A percentile compares a stretch with the other conserved stretches of the same genome.
These are phyloP conservation scores for Geococcyx californianus DNA, from an alignment of 2,113 vertebrate species.

Conservation along the genomic window DNA sequence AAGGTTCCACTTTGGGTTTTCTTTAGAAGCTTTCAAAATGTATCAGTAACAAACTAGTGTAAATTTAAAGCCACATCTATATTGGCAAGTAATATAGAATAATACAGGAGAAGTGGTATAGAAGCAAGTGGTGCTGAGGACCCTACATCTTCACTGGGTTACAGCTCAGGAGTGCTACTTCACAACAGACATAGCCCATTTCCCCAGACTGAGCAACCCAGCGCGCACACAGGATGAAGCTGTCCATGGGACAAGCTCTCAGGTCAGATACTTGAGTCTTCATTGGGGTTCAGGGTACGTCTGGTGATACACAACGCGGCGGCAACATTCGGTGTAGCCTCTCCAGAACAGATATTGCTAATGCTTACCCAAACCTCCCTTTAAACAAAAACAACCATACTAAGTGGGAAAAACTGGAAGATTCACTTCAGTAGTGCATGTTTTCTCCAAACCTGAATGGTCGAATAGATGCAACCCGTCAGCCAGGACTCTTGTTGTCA, in stretches of 20 bases:
- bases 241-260: background rate
- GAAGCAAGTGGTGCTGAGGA: background rate
- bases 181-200: background rate
- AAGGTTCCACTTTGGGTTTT: background rate
- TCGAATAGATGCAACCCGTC: background rate
- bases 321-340: background rate
- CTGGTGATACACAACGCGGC: accelerated
- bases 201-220: background rate
- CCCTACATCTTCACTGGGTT: background rate
- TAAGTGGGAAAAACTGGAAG: accelerated
- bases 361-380: background rate
- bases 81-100: background rate
- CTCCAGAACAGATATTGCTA: background rate
- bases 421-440: background rate
- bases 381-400: background rate
- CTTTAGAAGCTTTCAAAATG: background rate
- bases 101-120: background rate
- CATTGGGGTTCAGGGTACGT: accelerated
- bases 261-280: background rate
- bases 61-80: background rate
- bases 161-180: background rate
- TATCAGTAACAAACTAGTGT: background rate
- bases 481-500: background rate
- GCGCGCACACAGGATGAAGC: accelerated
- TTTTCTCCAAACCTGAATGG: background rate